Conservation (phyloP, 2,797 vertebrate genomes). For the Vespertilio murinus region DNA sequence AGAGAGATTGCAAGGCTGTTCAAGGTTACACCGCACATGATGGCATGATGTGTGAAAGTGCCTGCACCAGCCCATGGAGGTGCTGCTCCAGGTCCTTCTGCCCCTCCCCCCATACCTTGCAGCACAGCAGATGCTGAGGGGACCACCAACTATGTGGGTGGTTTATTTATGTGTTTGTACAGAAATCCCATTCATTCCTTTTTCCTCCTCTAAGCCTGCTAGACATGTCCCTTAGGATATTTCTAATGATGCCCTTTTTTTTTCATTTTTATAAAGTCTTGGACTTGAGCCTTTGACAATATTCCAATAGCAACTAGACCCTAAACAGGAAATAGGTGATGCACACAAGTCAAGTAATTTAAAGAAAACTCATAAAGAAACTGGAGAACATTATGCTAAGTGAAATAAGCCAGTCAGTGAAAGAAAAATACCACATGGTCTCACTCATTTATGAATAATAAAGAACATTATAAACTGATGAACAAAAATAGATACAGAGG, state of each 20-base stretch:
- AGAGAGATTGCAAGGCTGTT: background rate
- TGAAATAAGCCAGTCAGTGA: too few species aligned
- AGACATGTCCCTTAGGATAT: background rate
- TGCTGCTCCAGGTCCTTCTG: background rate
- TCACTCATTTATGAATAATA: too few species aligned
- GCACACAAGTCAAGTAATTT: background rate
- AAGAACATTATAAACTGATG: too few species aligned
- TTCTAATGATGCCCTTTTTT: background rate
- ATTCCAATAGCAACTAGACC: background rate
- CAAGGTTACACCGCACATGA: background rate
- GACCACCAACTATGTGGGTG: background rate
- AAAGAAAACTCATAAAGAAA: background rate
- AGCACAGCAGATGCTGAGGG: background rate
- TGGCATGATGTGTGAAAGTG: background rate
- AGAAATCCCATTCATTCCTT: background rate
- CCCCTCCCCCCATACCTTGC: background rate
- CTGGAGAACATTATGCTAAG: background rate
- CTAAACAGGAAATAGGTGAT: background rate
- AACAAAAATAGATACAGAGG: too few species aligned
- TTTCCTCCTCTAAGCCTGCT: background rate
- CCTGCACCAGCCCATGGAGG: fast-evolving
- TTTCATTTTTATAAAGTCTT: background rate
- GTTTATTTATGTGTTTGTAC: background rate
- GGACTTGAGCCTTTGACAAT: background rate
- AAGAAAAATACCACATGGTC: too few species aligned